Conservation (phyloP, 2,888 invertebrate genomes). For the Selenia dentaria region DNA sequence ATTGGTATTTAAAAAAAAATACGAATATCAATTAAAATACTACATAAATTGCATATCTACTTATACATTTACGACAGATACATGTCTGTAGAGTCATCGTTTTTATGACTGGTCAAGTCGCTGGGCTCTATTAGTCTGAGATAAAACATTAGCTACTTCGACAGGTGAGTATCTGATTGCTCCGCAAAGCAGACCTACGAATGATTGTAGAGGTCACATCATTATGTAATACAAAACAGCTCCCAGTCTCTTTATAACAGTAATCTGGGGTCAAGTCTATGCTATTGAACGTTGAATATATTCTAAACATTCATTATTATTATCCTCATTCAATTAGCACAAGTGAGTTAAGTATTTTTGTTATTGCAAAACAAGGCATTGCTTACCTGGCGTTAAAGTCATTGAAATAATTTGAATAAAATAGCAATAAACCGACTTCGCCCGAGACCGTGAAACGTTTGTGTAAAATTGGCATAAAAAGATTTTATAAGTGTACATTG, state of each 20-base stretch:
- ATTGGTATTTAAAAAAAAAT: too few species aligned
- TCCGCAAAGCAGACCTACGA: too few species aligned
- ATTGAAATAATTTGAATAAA: conserved; percentile 47
- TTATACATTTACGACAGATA: too few species aligned
- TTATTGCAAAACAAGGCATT: conserved; percentile 13
- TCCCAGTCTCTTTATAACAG: background rate
- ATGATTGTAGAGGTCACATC: background rate
- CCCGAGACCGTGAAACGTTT: conserved; percentile 40
- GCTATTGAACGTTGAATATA: background rate
- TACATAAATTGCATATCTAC: too few species aligned
- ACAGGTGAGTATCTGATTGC: too few species aligned
- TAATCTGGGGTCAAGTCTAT: conserved; percentile 4
- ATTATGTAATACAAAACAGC: background rate
- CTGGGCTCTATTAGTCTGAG: too few species aligned
- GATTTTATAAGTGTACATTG: too few species aligned
- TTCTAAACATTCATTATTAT: background rate
- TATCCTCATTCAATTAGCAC: conserved; percentile 9
- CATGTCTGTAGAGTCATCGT: too few species aligned
- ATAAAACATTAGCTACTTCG: too few species aligned
- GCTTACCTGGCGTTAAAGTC: conserved; percentile 21
- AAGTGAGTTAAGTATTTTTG: conserved; percentile 3
- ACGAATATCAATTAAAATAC: too few species aligned
- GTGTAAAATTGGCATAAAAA: conserved; percentile 25
- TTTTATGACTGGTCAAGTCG: too few species aligned
- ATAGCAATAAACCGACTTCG: conserved; percentile 43